Base-by-base conservation (phyloP, 2,888 invertebrate genomes). In the Homarus gammarus region DNA sequence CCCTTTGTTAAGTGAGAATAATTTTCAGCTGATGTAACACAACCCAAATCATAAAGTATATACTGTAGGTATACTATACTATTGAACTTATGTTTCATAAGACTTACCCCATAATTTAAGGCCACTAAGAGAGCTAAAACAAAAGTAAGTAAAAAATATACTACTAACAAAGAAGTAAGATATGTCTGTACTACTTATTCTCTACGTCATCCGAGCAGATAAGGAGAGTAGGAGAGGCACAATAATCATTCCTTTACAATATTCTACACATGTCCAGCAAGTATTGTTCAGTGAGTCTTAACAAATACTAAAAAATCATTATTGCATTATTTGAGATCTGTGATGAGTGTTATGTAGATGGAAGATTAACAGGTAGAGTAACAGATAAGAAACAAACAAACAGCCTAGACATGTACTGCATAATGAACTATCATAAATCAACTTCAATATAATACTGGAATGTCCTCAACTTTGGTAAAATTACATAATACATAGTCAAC, bases 391-490 rank as follows among this genome's bases (percentile, higher is more conserved):
- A 64, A 64, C 8, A 64, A 64, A 8, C n/a, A 64, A 64, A 64
- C 49, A 77, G 27, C n/a, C 36, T 73, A 38, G 36, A 40, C 40
- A 72, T 72, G 72, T 22, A 56, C 51, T 79, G 79, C 33, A 36
- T 56, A 70, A 83, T 49, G 40, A 8, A 44, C 40, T 38, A 83
- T n/a, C 79, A 27, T 78, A 10, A 44, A 49, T 33, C 10, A 31
- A 33, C 38, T 73, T 49, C 38, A 51, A 38, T 49, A 73, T 56
- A 72, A 84, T 56, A 75, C 64, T 85, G 75, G 56, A 61, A 75
- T 85, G 72, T 73, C 38, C 51, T 38, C 31, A 73, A 84, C 73
- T 84, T 73, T 72, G 70, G 84, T 73, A 70, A 51, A 72, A 72
- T 84, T 56, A 72, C 56, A 84, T 8, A 36, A 44, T 36, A 73